These are phyloP conservation scores for Muntiacus reevesi DNA, from an alignment of 2,113 vertebrate species.

Conservation along the genomic window DNA sequence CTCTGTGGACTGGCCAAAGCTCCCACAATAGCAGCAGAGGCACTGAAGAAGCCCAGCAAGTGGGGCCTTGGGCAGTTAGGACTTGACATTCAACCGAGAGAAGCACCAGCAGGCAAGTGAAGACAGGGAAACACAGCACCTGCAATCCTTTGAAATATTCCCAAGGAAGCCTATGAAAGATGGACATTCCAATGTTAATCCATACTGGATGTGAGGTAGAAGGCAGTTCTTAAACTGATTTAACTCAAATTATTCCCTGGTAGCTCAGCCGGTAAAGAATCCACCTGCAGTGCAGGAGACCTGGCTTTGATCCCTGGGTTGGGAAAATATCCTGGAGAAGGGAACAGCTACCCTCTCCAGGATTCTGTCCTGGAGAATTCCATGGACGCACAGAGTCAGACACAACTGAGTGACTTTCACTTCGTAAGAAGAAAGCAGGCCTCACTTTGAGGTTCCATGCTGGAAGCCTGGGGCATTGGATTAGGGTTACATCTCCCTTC, in stretches of 20 bases:
- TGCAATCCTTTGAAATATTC: not conserved
- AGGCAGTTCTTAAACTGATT: not conserved
- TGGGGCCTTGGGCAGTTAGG: not conserved
- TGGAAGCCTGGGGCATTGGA: fast-evolving
- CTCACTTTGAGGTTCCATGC: not conserved
- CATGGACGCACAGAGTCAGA: not conserved
- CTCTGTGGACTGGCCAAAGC: not conserved
- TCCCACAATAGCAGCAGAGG: not conserved
- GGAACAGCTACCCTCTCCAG: not conserved
- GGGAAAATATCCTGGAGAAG: not conserved
- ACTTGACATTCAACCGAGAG: not conserved
- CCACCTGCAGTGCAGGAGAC: not conserved
- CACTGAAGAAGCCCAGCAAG: not conserved
- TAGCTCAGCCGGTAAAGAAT: not conserved
- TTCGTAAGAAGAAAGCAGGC: not conserved
- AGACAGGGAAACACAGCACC: not conserved
- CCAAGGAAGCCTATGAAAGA: not conserved
- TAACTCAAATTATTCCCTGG: not conserved
- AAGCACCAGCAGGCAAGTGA: not conserved
- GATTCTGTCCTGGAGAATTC: not conserved
- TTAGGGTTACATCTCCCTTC: not conserved
- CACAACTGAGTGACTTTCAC: not conserved
- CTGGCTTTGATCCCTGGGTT: not conserved
- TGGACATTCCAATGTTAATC: not conserved
- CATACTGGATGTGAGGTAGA: not conserved